Base-by-base conservation (phyloP, 2,888 invertebrate species). In the Rutpela maculata region DNA sequence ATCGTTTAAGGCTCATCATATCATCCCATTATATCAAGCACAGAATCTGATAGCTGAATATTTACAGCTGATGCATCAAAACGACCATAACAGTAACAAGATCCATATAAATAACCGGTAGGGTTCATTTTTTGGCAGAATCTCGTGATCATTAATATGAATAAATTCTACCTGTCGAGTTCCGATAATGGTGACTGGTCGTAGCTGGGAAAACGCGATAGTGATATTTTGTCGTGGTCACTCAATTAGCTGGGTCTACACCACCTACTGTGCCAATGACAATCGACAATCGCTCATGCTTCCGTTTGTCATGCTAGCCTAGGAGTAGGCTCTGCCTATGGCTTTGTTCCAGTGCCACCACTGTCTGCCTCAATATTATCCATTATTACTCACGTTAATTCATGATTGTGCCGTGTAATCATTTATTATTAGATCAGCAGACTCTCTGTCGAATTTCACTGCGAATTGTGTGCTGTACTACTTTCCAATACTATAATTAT, bases 241-340 rank as follows among this genome's bases (percentile, higher is more conserved):
- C 87, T 87, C 87, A 88, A 87, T 88, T 88, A 88, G 87, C 78
- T 74, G 76, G 82, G 76, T 83, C 75, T 81, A 80, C 81, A 81
- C 86, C 87, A 83, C 87, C 88, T 84, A 85, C 84, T 77, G 88
- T 74, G 87, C 79, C 82, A 84, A 81, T 86, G 87, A 88, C 87
- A 86, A 83, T 87, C 85, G 79, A 87, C 86, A 87, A 87, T 88
- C 86, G 85, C 84, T 87, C 87, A 86, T 86, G 88, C 87, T 87
- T 87, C 87, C 83, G 87, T 87, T 72, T 59, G 72, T 72, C 55
- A 72, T 50, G 72, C 31, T 63, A 26, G 22, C 62, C 71, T 71
- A 71, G 71, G 7, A 59, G 66, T 19, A 60, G 60, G 70, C 59
- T 60, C 19, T 22, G 43, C 60, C 38, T 60, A 22, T 43, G 50